Evolutionary conservation across 2,888 invertebrate genomes (phyloP).

Genomic region (Nomada lathburiana): DNA sequence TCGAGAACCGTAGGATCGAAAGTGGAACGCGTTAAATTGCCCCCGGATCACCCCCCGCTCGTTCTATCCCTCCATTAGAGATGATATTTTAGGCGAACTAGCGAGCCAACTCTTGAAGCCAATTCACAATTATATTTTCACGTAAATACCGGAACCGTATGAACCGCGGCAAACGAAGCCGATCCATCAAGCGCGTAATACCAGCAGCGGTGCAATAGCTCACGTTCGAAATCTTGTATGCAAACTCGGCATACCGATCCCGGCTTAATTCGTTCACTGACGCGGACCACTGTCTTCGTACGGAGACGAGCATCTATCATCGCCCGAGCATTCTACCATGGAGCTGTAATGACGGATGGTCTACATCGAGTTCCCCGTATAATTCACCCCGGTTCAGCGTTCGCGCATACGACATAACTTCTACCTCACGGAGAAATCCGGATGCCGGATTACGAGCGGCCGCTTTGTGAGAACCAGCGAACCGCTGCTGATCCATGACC

Average conservation of each 20-base stretch:
- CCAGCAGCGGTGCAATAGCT: constrained; percentile 5
- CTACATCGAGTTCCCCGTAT: constrained; percentile 55
- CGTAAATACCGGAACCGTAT: too few relatives aligned
- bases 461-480: constrained; percentile 63
- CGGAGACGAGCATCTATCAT: constrained; percentile 48
- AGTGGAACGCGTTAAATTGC: background rate
- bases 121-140: too few relatives aligned
- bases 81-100: too few relatives aligned
- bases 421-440: constrained; percentile 59
- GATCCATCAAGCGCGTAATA: constrained; percentile 26
- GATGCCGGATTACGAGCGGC: constrained; percentile 59
- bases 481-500: constrained; percentile 65
- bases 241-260: constrained; percentile 34
- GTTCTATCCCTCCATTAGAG: too few relatives aligned
- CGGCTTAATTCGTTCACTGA: constrained; percentile 72
- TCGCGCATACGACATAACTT: constrained; percentile 51
- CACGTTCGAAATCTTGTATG: constrained; percentile 37
- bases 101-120: too few relatives aligned
- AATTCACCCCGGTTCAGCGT: constrained; percentile 59
- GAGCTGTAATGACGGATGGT: constrained; percentile 69
- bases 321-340: constrained; percentile 40
- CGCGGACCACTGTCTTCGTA: constrained; percentile 67
- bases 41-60: too few relatives aligned
- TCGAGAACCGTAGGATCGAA: background rate
- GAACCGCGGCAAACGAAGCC: constrained; percentile 3